Evolutionary conservation across 2,888 invertebrate genomes (phyloP), one percentile per base, ranked within the genome.

Genomic region (Caenorhabditis becei): DNA sequence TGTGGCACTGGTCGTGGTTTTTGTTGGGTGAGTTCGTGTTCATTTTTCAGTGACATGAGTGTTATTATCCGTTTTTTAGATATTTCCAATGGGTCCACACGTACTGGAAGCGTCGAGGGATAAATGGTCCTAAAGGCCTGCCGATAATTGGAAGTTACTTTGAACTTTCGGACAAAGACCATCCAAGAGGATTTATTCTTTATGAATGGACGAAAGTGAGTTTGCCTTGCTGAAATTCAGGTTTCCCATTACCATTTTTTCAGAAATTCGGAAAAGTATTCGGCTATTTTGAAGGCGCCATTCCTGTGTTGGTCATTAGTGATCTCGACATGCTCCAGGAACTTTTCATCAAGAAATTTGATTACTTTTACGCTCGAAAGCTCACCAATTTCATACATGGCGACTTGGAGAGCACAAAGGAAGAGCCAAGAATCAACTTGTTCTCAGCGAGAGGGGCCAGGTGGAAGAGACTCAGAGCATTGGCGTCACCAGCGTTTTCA

Each of bases 381-480:
- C 37, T 54, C 4, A 69, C 70, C 2, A 77, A 69, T 20, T 8
- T 58, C 1, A 66, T 88, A 24, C 70, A 77, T 37, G 86, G 86
- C n/a, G 71, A 90, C 67, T 65, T 85, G 11, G 88, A 90, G 53
- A 83, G 53, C 47, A 14, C 74, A 0, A 14, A 58, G n/a, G 72
- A 79, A 20, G 85, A 83, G 8, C 85, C 87, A 10, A 53, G 77
- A 35, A 74, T 63, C 88, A 91, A 92, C 83, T 89, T 92, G 86
- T 92, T 92, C 78, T 88, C 90, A 87, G 91, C 80, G 4, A 88
- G 92, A 1, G 93, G 92, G 11, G 89, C 92, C 23, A 89, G 92
- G 28, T 93, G 93, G 93, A 93, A 93, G 88, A 90, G 93, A 20
- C 91, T 93, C n/a, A 88, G 93, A 32, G 89, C 91, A 7, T 89